Base-by-base conservation (phyloP, 2,888 invertebrate species). In the Melanophora roralis region DNA sequence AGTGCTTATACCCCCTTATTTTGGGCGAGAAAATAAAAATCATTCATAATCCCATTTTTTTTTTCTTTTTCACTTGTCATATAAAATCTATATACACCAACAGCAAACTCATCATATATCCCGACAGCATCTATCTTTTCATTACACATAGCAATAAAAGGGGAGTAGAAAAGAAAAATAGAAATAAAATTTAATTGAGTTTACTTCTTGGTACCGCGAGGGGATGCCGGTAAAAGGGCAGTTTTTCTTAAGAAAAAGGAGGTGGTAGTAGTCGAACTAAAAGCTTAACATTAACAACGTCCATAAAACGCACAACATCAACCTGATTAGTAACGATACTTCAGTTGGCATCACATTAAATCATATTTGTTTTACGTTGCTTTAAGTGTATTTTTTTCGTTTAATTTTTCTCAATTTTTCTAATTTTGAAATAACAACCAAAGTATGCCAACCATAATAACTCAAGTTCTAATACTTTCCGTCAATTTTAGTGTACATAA, bases 281-380 rank as follows among this genome's bases (percentile, higher is more conserved):
- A 11, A 43, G 43, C 7, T 32, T 53, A 16, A 32, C 32, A 14
- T 55, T 51, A 38, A 67, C 40, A 12, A 19, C 64, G 11, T 53
- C 27, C 27, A 19, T 27, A 32, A 16, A 34, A n/a, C 21, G 14
- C 36, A 27, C 49, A 73, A 55, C 73, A 78, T 62, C 62, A 67
- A 78, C 34, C 72, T 78, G 60, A 72, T 73, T 78, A 72, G 67
- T 68, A 43, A 60, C 53, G 62, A 62, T 57, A 62, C 55, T 40
- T 19, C 21, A 59, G 49, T 43, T 40, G 55, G 27, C 62, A 45
- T 43, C 60, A 32, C 47, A 36, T 51, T 53, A 60, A 60, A 51
- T 57, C 49, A 72, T 43, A 62, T 62, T 43, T 45, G 21, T n/a
- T 21, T 27, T 32, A 14, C 23, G 11, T 55, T 45, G 34, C 45